These are phyloP conservation scores for Myanophis thanlyinensis DNA, from an alignment of 2,113 vertebrate genomes.

Conservation along the genomic window DNA sequence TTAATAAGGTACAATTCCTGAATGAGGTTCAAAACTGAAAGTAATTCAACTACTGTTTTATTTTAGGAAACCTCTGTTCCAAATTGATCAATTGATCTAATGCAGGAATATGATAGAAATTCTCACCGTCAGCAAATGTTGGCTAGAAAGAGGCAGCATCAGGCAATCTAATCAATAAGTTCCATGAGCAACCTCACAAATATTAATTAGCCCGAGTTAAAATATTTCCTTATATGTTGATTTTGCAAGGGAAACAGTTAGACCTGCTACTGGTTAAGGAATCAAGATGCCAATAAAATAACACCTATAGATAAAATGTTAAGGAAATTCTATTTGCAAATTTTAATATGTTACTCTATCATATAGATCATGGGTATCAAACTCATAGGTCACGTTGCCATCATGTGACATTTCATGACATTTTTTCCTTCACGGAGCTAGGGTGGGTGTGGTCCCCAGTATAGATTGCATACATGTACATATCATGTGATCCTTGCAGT, in stretches of 20 bases:
- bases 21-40: not conserved
- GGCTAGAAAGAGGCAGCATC: not conserved
- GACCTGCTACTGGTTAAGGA: no score
- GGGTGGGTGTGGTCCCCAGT: no score
- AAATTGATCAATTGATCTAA: not conserved
- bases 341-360: no score
- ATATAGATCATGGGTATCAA: no score
- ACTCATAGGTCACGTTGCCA: no score
- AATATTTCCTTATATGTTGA: not conserved
- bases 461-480: no score
- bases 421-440: no score
- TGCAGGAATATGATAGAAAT: not conserved
- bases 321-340: no score
- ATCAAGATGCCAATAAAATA: no score
- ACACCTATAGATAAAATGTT: no score
- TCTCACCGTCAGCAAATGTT: not conserved
- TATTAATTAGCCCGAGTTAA: not conserved
- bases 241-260: no score
- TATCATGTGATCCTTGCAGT: not conserved
- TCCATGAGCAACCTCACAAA: not conserved
- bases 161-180: not conserved
- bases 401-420: no score
- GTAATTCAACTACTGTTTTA: not conserved
- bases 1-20: not conserved
- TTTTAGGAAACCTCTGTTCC: not conserved